Percentiles rank a stretch among this genome's conserved stretches.
These are phyloP conservation scores for Drosophila asahinai DNA, from an alignment of 1,140 invertebrate genomes.

Conservation along the genomic window DNA sequence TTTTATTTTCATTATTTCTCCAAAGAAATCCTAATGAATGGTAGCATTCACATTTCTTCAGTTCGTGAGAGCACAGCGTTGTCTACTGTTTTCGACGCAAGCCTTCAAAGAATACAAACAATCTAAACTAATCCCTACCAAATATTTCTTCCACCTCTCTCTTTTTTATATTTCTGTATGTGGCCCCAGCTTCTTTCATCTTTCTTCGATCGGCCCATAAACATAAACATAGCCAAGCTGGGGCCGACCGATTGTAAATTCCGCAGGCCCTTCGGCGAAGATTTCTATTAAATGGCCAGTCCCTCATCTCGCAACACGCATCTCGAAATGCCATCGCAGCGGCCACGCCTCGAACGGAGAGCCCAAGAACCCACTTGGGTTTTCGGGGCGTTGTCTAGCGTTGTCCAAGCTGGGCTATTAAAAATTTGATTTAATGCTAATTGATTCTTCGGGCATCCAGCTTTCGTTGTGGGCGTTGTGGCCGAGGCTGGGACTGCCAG, in stretches of 20 bases:
- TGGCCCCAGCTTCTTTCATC: slow-evolving; percentile 28
- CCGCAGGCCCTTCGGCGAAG: slow-evolving; percentile 27
- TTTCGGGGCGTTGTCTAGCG: slow-evolving; percentile 8
- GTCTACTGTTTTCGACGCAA: slow-evolving; percentile 6
- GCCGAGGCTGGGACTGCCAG: slow-evolving; percentile 9
- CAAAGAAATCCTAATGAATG: background rate
- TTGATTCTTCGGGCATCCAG: slow-evolving; percentile 59
- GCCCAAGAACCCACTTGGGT: slow-evolving; percentile 11
- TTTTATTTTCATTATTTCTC: background rate
- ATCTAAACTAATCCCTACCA: slow-evolving; percentile 18
- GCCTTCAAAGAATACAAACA: slow-evolving; percentile 5
- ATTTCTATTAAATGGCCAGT: slow-evolving; percentile 34
- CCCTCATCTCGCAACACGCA: slow-evolving; percentile 18
- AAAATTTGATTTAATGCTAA: slow-evolving; percentile 79
- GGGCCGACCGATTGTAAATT: slow-evolving; percentile 6
- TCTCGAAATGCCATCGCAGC: slow-evolving; percentile 30
- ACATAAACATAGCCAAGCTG: slow-evolving; percentile 21
- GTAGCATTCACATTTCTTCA: slow-evolving; percentile 10
- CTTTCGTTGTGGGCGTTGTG: slow-evolving; percentile 56
- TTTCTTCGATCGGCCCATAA: slow-evolving; percentile 26
- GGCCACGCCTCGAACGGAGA: slow-evolving; percentile 15
- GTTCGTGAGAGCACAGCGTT: background rate
- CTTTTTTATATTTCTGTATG: slow-evolving; percentile 13
- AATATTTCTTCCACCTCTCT: slow-evolving; percentile 31
- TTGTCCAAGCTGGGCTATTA: slow-evolving; percentile 38